A percentile compares a stretch with the other conserved stretches of the same genome.
phyloP scores from a whole-genome alignment of 2,797 vertebrate genomes.

The Smutsia gigantea region DNA sequence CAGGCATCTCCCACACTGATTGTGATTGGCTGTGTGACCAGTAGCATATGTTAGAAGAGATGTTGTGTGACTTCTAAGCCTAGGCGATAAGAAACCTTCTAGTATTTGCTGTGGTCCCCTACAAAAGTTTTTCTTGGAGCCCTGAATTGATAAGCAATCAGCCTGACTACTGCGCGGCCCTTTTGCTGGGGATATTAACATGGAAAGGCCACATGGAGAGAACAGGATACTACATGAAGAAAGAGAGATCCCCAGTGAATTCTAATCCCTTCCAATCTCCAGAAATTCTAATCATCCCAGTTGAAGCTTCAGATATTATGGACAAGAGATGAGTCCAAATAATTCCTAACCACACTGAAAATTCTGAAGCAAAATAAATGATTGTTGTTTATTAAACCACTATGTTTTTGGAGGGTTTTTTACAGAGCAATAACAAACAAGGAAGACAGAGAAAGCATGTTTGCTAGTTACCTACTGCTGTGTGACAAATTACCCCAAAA shows the following conservation, averaged over 20 bases:
- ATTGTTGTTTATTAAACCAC: neutral
- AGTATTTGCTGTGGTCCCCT: neutral
- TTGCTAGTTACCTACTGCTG: neutral
- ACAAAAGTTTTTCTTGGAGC: neutral
- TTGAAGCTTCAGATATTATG: neutral
- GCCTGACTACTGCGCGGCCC: neutral
- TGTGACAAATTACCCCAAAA: neutral
- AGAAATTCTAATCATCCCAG: neutral
- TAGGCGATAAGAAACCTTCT: neutral
- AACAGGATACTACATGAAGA: neutral
- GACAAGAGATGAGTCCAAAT: neutral
- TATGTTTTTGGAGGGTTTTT: neutral
- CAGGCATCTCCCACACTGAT: neutral
- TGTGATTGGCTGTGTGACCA: neutral
- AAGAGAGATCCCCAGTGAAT: neutral
- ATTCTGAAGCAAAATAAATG: neutral
- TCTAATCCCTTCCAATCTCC: neutral
- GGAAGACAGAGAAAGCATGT: rapidly evolving
- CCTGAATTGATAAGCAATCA: neutral
- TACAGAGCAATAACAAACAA: neutral
- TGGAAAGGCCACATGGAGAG: neutral
- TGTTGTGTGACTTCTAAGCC: neutral
- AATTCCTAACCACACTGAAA: neutral
- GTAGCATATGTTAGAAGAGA: neutral
- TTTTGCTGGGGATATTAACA: neutral